These are phyloP conservation scores for Lomographa bimaculata DNA, from an alignment of 2,888 invertebrate genomes.

Conservation along the genomic window DNA sequence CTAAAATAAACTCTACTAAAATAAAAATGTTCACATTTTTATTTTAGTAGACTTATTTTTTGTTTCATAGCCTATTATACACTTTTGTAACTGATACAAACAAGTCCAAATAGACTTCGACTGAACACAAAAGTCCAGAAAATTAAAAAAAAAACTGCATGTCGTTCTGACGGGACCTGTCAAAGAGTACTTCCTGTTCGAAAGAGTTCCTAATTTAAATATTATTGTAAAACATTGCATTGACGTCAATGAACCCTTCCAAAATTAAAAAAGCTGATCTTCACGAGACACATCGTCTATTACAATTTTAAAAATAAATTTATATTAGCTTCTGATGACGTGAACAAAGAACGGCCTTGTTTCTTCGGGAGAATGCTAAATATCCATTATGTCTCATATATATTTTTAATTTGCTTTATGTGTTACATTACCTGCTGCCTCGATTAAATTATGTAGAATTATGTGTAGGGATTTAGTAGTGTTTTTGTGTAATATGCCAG, in stretches of 20 bases:
- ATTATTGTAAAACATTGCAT: too few species aligned
- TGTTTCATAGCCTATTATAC: too few species aligned
- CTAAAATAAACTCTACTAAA: too few species aligned
- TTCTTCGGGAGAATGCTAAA: constrained; percentile 11
- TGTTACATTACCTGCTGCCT: constrained; percentile 8
- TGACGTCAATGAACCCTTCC: constrained; percentile 4
- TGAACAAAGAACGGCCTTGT: constrained; percentile 15
- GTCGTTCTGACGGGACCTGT: too few species aligned
- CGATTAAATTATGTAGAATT: constrained; percentile 7
- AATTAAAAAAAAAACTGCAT: too few species aligned
- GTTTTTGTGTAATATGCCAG: constrained; percentile 12
- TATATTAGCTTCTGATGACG: constrained; percentile 9
- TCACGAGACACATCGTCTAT: constrained; percentile 7
- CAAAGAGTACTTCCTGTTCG: too few species aligned
- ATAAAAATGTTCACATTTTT: too few species aligned
- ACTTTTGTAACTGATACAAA: too few species aligned
- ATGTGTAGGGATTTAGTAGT: constrained; percentile 9
- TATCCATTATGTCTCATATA: constrained; percentile 18
- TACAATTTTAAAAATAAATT: constrained; percentile 10
- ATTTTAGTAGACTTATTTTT: too few species aligned
- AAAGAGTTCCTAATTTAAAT: too few species aligned
- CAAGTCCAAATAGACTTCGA: too few species aligned
- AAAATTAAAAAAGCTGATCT: constrained; percentile 11
- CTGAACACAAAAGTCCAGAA: too few species aligned
- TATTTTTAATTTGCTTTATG: constrained; percentile 20